A percentile compares a stretch with the other conserved stretches of the same genome.
These are phyloP conservation scores for Eutolmus rufibarbis DNA, from an alignment of 2,888 invertebrate species.

Conservation along the genomic window DNA sequence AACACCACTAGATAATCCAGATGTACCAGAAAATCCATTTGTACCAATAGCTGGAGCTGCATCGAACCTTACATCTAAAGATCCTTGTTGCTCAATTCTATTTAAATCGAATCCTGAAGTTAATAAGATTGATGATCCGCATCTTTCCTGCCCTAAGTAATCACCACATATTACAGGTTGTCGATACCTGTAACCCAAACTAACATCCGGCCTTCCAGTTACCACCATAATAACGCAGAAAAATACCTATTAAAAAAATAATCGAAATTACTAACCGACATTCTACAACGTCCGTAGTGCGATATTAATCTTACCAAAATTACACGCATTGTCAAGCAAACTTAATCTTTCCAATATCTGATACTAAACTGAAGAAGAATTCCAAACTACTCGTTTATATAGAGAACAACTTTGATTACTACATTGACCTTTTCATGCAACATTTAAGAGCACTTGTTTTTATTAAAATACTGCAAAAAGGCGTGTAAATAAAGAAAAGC, in stretches of 20 bases:
- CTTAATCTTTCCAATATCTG: conserved; percentile 20
- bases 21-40: background rate
- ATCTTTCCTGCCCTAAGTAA: background rate
- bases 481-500: too few relatives aligned
- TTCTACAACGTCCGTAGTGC: background rate
- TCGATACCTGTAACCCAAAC: conserved; percentile 37
- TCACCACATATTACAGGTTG: conserved; percentile 14
- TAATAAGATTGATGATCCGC: background rate
- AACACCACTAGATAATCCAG: background rate
- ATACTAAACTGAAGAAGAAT: conserved; percentile 42
- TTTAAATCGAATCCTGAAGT: background rate
- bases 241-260: background rate
- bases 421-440: conserved; percentile 43
- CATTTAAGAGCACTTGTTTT: conserved; percentile 4
- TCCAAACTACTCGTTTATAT: conserved; percentile 42
- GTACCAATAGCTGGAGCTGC: background rate
- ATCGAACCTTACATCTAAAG: background rate
- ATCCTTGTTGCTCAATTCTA: background rate
- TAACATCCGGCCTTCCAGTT: conserved; percentile 14
- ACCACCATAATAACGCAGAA: background rate
- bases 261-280: background rate
- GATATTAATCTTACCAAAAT: conserved; percentile 34
- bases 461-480: too few relatives aligned
- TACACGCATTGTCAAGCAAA: conserved; percentile 37
- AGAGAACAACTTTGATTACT: conserved; percentile 42